Base-by-base conservation (phyloP, 2,888 invertebrate species). In the Stictocephala bisonia region DNA sequence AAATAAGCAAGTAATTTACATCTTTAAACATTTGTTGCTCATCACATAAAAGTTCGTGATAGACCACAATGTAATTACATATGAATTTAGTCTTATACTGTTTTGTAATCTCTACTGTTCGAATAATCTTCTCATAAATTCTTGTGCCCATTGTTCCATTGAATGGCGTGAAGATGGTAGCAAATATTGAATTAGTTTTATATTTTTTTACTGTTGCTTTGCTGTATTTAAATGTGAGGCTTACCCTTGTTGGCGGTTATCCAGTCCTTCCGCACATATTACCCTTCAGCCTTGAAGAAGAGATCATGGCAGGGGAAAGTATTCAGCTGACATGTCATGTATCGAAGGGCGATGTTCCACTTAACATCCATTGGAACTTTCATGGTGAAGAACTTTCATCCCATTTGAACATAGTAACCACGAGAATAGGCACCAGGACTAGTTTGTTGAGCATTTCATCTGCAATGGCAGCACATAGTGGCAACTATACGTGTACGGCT, bases 281-380 rank as follows among this genome's bases (percentile, higher is more conserved):
- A 79, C 89, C 90, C 44, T 90, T 92, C 81, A 87, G 88, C 81
- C 91, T 92, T 74, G 91, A 91, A 68, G 91, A 91, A 79, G 87
- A 91, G 72, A 89, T 92, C 48, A 92, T 93, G 81, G 90, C 91
- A 71, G 93, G 93, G 4, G 93, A 93, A 76, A 88, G 90, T 77
- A 90, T 91, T 35, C 92, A 91, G 69, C 87, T 91, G 2, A 88
- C 88, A 66, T 93, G 93, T 83, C 88, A 90, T 41, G 91, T 91
- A 26, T 88, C 87, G 78, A 91, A 91, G 83, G 93, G 94, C 35
- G 94, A 95, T 83, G 84, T 90, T 75, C 94, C 94, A 9, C 85
- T 95, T 73, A 88, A 88, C 77, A 91, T 95, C 74, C 86, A 87
- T 60, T 94, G 93, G 93, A 88, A 87, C 58, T 88, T 93, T 76